Evolutionary conservation across 2,113 vertebrate species (phyloP).

Genomic region (Trichechus manatus): DNA sequence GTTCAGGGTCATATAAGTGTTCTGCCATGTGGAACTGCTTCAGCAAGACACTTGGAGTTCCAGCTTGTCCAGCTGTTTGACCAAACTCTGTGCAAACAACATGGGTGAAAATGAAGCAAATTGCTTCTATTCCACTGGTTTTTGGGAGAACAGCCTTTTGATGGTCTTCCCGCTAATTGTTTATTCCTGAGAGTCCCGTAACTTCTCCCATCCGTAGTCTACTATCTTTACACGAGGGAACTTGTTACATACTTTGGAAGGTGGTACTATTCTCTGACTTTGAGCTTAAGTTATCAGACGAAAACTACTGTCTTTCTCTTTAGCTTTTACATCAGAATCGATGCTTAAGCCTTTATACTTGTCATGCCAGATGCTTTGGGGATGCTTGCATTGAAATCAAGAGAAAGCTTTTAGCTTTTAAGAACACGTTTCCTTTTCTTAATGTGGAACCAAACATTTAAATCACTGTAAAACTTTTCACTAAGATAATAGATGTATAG

Average conservation of each 20-base stretch:
- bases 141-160: neutral
- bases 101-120: neutral
- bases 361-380: neutral
- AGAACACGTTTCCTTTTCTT: neutral
- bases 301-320: neutral
- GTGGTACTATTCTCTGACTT: neutral
- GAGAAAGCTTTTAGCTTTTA: neutral
- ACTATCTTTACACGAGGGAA: neutral
- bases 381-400: neutral
- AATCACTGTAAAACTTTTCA: neutral
- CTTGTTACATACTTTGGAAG: neutral
- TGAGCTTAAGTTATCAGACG: constrained; percentile 1
- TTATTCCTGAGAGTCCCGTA: neutral
- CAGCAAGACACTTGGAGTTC: neutral
- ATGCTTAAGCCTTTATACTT: neutral
- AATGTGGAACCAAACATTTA: neutral
- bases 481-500: neutral
- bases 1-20: neutral
- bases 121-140: neutral
- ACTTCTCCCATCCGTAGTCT: neutral
- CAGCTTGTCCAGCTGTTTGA: neutral
- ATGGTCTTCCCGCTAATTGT: neutral
- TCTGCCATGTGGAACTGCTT: neutral
- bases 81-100: neutral
- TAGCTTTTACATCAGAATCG: neutral